Base-by-base conservation (phyloP, 2,797 vertebrate species). In the Oreortyx pictus region DNA sequence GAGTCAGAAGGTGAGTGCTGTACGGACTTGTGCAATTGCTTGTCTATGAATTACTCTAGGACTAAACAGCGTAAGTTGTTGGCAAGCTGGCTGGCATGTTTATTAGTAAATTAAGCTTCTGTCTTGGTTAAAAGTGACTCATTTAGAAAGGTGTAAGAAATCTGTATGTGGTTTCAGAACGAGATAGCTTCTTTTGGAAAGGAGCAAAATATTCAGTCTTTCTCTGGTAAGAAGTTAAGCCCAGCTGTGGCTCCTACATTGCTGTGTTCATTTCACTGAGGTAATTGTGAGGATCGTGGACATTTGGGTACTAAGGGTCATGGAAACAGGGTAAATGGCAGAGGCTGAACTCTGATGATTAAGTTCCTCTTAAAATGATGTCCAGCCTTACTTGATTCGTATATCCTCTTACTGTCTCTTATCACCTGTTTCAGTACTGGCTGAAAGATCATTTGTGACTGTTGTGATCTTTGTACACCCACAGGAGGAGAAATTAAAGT, bases 401-500 rank as follows among this genome's bases (percentile, higher is more conserved):
- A 12, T 24, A 14, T 50, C 41, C 6, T 50, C 8, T 4, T 47
- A 46, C 47, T 18, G 31, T 4, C 22, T 46, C 46, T 43, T 39
- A 14, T 47, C 15, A 6, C 46, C 44, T 47, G 22, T 56, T 70
- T 83, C 49, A 44, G 19, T 59, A 24, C 35, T 57, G 20, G 37
- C 35, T 62, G 62, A 80, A 85, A 76, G 4, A 33, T 22, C 9
- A 1, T 49, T 44, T 87, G 47, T 71, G 67, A 82, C 74, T 88
- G 64, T 79, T 61, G 31, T 61, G 29, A 39, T 90, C 61, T 85
- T 77, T 75, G 46, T 88, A 57, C 68, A 73, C 7, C 7, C 10
- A 75, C 96, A 98, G 98, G 97, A 66, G 97, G 97, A 3, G 90
- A 98, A 29, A 95, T 99, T 60, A 98, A 95, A 82, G 98, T 99